These are phyloP conservation scores for Drosophila oshimai DNA, from an alignment of 1,140 invertebrate species.

Conservation along the genomic window DNA sequence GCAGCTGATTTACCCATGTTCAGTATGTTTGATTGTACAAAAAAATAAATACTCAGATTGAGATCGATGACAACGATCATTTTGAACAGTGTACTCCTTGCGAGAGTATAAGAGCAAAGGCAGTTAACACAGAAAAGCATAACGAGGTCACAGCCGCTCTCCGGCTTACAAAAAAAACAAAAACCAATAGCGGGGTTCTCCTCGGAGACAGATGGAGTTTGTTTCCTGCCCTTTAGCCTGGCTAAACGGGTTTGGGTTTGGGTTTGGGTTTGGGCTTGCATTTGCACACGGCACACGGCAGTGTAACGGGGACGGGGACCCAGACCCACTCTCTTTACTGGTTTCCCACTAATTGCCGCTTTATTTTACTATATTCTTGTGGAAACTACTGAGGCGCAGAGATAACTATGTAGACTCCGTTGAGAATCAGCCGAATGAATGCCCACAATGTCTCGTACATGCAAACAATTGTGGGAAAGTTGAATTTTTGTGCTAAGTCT, in stretches of 20 bases:
- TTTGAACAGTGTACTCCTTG: no score
- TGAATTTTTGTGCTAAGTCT: constrained; percentile 32
- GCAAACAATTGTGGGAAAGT: constrained; percentile 57
- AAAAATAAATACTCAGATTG: no score
- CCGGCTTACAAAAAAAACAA: not conserved
- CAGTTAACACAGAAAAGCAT: not conserved
- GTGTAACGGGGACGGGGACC: constrained; percentile 20
- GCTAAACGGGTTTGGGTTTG: constrained; percentile 44
- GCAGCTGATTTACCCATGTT: no score
- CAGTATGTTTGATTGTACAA: no score
- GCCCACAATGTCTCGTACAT: not conserved
- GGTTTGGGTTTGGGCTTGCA: no score
- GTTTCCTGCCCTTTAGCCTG: constrained; percentile 41
- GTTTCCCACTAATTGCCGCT: constrained; percentile 30
- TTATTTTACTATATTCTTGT: constrained; percentile 42
- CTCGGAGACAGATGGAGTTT: constrained; percentile 28
- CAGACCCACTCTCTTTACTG: not conserved
- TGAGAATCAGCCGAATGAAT: not conserved
- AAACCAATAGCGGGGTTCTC: constrained; percentile 30
- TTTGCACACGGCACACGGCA: no score
- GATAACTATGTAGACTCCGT: constrained; percentile 16
- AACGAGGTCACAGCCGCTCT: constrained; percentile 22
- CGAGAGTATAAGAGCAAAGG: no score
- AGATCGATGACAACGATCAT: no score
- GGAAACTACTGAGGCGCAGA: not conserved